A percentile compares a stretch with the other conserved stretches of the same genome.
Conservation (phyloP, 2,797 vertebrate species). For the Enteromius argenteus region DNA sequence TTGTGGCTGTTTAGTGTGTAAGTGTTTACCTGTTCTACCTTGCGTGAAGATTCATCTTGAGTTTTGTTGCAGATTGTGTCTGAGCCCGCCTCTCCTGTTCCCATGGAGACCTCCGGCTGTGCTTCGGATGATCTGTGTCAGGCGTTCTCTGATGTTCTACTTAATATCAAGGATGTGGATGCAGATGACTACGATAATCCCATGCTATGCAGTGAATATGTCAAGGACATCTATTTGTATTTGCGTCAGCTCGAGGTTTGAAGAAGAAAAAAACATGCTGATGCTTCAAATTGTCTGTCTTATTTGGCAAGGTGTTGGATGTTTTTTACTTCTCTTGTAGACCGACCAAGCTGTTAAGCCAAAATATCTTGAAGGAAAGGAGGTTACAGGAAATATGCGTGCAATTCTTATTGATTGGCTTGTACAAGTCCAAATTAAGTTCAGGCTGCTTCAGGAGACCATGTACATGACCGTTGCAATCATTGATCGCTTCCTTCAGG, state of each 20-base stretch:
- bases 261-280: neutral
- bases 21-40: too few relatives aligned
- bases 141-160: conserved; percentile 83
- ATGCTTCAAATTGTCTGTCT: neutral
- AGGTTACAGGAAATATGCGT: conserved; percentile 86
- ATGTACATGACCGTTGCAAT: conserved; percentile 89
- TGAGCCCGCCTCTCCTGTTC: conserved; percentile 72
- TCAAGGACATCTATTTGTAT: conserved; percentile 89
- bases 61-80: conserved; percentile 58
- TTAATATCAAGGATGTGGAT: conserved; percentile 82
- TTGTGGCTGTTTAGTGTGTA: neutral
- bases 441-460: conserved; percentile 85
- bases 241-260: conserved; percentile 83
- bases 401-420: conserved; percentile 90
- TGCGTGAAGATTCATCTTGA: neutral
- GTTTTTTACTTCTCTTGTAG: conserved; percentile 59
- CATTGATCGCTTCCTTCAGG: conserved; percentile 89
- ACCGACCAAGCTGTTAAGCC: conserved; percentile 76
- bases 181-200: conserved; percentile 81
- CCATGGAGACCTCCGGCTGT: conserved; percentile 81
- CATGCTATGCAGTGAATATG: conserved; percentile 85
- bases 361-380: conserved; percentile 79
- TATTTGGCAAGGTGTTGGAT: too few relatives aligned
- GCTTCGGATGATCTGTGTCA: conserved; percentile 76
- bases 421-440: conserved; percentile 85